A percentile compares a stretch with the other conserved stretches of the same genome.
These are phyloP conservation scores for Galeopterus variegatus DNA, from an alignment of 2,113 vertebrate species.

Conservation along the genomic window DNA sequence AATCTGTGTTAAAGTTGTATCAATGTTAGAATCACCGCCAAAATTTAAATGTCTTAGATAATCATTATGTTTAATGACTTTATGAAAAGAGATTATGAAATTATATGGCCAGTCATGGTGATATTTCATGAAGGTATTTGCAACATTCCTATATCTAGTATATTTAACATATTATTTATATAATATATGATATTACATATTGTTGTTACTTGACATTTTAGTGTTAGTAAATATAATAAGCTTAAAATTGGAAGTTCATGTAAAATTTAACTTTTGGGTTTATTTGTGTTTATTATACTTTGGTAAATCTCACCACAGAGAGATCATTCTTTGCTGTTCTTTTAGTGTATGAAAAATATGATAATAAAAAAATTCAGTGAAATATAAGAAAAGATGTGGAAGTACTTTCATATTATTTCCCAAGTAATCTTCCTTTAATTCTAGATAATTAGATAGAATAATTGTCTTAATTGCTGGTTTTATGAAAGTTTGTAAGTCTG, in stretches of 20 bases:
- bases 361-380: neutral
- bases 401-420: neutral
- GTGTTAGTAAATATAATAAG: neutral
- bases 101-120: neutral
- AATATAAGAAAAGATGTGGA: neutral
- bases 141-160: neutral
- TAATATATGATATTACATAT: neutral
- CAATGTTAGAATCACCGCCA: neutral
- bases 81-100: neutral
- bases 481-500: neutral
- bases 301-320: neutral
- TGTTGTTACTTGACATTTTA: neutral
- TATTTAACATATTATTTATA: neutral
- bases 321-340: neutral
- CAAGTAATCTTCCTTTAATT: neutral
- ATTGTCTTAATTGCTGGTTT: neutral
- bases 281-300: neutral
- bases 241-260: neutral
- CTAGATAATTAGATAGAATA: neutral
- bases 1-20: neutral
- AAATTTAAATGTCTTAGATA: neutral
- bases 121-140: neutral
- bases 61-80: neutral
- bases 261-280: neutral
- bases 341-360: conserved; percentile 19